Base-by-base conservation (phyloP, 2,888 invertebrate species). In the Amorpha juglandis region DNA sequence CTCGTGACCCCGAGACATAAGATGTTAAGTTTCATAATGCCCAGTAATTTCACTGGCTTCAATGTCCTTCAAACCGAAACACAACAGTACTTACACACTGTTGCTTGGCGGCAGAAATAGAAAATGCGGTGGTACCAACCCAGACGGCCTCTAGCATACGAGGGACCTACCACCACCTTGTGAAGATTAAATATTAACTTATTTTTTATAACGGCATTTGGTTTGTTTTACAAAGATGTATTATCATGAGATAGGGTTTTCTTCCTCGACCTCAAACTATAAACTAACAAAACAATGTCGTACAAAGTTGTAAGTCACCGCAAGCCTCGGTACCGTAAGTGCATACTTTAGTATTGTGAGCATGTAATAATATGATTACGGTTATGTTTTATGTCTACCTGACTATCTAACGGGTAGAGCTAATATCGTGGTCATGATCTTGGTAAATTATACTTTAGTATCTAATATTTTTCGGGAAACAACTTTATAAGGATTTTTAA, bases 361-460 rank as follows among this genome's bases (percentile, higher is more conserved):
- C 55, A 42, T n/a, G n/a, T 58, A 42, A 58, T n/a, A 33, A 55
- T 27, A 27, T n/a, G 16, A 35, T 35, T 35, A 38, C 55, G n/a
- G 55, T 38, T 55, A 55, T 11, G 38, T 55, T 55, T 55, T 55
- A 55, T 55, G 55, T 38, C 38, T 55, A 8, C n/a, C 55, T 16
- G 55, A n/a, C 6, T 55, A 7, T 1, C n/a, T 55, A 55, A 55
- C 55, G 55, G 55, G n/a, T 16, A 2, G 14, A 27, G 14, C 14
- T 38, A n/a, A 16, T 35, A 16, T 55, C 35, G n/a, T 38, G 27
- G 27, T 27, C 27, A 27, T 27, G 27, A 27, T 27, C 2, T 27
- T 27, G 2, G 2, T 27, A 4, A 27, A 27, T 4, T 27, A 27
- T 3, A 27, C 27, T 27, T 27, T 27, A 27, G 27, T 27, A 1